phyloP scores from a whole-genome alignment of 23 tunicate genomes.

The Ascidia mentula region DNA sequence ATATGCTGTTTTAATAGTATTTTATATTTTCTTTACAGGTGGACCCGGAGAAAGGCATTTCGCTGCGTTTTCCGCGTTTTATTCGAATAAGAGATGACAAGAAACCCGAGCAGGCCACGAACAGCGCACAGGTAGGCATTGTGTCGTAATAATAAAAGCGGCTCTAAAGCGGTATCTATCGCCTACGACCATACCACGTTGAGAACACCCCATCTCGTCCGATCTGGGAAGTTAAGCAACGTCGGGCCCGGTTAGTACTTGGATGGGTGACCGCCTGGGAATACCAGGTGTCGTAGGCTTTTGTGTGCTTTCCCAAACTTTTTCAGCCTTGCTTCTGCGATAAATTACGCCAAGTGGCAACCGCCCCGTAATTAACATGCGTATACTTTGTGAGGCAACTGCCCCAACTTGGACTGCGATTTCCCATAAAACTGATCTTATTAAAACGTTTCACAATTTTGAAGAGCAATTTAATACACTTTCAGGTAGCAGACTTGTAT shows the following conservation, averaged over 20 bases:
- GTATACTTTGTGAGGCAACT: no score
- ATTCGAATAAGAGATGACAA: slow-evolving; percentile 95
- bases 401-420: no score
- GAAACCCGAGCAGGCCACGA: slow-evolving; percentile 94
- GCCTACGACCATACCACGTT: slow-evolving; percentile 14
- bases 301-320: no score
- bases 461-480: neutral
- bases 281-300: slow-evolving; percentile 12
- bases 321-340: no score
- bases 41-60: slow-evolving; percentile 94
- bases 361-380: no score
- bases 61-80: slow-evolving; percentile 94
- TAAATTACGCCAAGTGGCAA: no score
- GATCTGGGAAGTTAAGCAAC: slow-evolving; percentile 13
- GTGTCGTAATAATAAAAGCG: neutral
- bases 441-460: neutral
- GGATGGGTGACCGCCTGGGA: slow-evolving; percentile 15
- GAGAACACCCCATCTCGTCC: slow-evolving; percentile 14
- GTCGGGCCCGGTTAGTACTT: slow-evolving; percentile 13
- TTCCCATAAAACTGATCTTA: no score
- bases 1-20: no score
- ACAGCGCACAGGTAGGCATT: slow-evolving; percentile 55
- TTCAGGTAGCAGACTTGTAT: slow-evolving; percentile 83
- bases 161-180: neutral
- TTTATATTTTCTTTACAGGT: slow-evolving; percentile 17